A percentile compares a stretch with the other conserved stretches of the same genome.
phyloP scores from a whole-genome alignment of 2,888 invertebrate species.

The Drosophila buzzatii region DNA sequence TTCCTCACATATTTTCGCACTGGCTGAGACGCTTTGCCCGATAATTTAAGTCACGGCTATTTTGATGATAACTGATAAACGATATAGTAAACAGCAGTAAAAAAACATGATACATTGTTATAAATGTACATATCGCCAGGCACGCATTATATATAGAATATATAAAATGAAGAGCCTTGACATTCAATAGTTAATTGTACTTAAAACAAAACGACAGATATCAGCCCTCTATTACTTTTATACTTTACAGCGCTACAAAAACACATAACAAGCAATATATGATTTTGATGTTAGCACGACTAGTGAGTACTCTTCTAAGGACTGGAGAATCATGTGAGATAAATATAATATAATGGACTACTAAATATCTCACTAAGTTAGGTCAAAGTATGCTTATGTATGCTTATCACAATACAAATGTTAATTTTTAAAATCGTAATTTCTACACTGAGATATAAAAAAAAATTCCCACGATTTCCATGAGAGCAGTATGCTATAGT shows the following conservation, averaged over 20 bases:
- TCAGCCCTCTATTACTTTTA: conserved; percentile 18
- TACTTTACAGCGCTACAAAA: conserved; percentile 28
- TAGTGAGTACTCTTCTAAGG: background rate
- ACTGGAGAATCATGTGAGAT: background rate
- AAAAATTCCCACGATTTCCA: too few relatives aligned
- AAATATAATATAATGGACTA: background rate
- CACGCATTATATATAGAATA: conserved; percentile 17
- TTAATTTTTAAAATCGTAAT: too few relatives aligned
- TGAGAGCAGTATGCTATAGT: background rate
- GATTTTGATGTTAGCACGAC: background rate
- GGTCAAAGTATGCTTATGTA: too few relatives aligned
- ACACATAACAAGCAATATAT: conserved; percentile 11
- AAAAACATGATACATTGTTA: conserved; percentile 36
- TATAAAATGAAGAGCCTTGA: conserved; percentile 12
- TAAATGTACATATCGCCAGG: conserved; percentile 36
- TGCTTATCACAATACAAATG: too few relatives aligned
- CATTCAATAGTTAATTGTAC: conserved; percentile 8
- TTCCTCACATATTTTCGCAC: conserved; percentile 46
- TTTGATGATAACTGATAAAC: conserved; percentile 40
- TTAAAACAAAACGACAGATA: conserved; percentile 14
- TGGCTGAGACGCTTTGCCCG: conserved; percentile 31
- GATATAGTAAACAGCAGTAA: conserved; percentile 39
- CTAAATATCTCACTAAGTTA: background rate
- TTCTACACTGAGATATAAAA: too few relatives aligned
- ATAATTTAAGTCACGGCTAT: conserved; percentile 47